Base-by-base conservation (phyloP, 2,888 invertebrate genomes). In the Drosophila mulleri region DNA sequence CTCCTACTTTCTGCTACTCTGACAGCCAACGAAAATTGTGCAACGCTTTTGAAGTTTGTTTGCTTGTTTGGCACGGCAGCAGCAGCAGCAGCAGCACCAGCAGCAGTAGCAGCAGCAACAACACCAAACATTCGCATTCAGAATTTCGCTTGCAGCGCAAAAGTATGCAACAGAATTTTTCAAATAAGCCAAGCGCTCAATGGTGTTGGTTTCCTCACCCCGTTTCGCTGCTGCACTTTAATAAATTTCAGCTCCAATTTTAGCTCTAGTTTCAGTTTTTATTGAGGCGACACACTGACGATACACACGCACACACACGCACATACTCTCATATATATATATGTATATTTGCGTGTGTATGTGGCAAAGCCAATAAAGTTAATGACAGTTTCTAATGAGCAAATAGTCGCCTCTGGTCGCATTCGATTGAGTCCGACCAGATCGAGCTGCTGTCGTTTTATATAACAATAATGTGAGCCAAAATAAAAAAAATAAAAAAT, bases 31-130 rank as follows among this genome's bases (percentile, higher is more conserved):
- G 45, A 68, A 75, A 80, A 90, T 90, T 90, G 83, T 84, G 90
- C 90, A 84, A 88, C 62, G 72, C 52, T 86, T 85, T 71, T 68
- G 67, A 85, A 83, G 83, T 82, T 80, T 80, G 74, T 70, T 73
- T 72, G 77, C 71, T 69, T 76, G 78, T 81, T 69, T 84, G 60
- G 59, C 63, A 67, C 50, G 56, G 53, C 56, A 57, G 11, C 56
- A 41, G 23, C 42, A 57, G 14, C 47, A 64, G 48, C 57, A 29
- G 42, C 8, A 26, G n/a, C n/a, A n/a, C n/a, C 42, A 56, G 14
- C 47, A 64, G 48, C 57, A 29, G 42, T 6, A 26, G 20, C 20
- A 26, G 29, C 52, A 64, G 20, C 39, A 53, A 2, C 58, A 67
- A 20, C 48, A 44, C 16, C 56, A 50, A 35, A 42, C 47, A 26